A percentile compares a stretch with the other conserved stretches of the same genome.
Evolutionary conservation across 92 coral and sea anemone genomes (phyloP).

Genomic region (Ricordea florida): DNA sequence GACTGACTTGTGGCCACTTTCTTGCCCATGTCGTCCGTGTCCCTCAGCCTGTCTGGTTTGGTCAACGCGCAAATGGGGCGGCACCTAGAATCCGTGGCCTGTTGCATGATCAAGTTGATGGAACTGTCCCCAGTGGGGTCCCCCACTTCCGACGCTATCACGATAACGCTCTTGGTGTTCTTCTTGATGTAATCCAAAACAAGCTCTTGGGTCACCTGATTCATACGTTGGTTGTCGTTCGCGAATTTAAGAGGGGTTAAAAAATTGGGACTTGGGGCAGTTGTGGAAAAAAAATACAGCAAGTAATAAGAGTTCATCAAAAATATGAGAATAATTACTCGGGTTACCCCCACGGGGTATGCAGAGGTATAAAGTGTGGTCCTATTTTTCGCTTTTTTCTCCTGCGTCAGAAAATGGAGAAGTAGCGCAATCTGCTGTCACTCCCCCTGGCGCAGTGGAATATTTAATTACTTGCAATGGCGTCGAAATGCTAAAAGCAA

Average conservation of each 20-base stretch:
- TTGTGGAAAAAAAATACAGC: neutral
- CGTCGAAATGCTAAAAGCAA: no score
- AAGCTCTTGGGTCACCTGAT: constrained; percentile 55
- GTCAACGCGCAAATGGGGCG: constrained; percentile 81
- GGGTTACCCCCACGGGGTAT: no score
- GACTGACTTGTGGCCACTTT: constrained; percentile 74
- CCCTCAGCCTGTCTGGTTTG: constrained; percentile 78
- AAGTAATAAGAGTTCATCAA: no score
- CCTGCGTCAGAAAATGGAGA: no score
- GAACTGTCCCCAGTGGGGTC: constrained; percentile 92
- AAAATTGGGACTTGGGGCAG: constrained; percentile 57
- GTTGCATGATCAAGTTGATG: constrained; percentile 73
- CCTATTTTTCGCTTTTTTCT: no score
- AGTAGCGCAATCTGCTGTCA: no score
- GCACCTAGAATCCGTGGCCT: constrained; percentile 61
- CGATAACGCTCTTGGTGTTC: constrained; percentile 79
- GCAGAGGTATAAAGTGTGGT: no score
- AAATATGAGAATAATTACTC: no score
- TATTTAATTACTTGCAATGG: no score
- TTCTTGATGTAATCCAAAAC: constrained; percentile 75
- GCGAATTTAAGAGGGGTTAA: constrained; percentile 73
- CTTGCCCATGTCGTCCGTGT: constrained; percentile 69
- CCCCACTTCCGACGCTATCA: constrained; percentile 75
- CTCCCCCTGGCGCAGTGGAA: no score
- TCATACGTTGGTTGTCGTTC: constrained; percentile 72